These are phyloP conservation scores for Chaenogobius annularis DNA, from an alignment of 2,113 vertebrate species.

Conservation along the genomic window DNA sequence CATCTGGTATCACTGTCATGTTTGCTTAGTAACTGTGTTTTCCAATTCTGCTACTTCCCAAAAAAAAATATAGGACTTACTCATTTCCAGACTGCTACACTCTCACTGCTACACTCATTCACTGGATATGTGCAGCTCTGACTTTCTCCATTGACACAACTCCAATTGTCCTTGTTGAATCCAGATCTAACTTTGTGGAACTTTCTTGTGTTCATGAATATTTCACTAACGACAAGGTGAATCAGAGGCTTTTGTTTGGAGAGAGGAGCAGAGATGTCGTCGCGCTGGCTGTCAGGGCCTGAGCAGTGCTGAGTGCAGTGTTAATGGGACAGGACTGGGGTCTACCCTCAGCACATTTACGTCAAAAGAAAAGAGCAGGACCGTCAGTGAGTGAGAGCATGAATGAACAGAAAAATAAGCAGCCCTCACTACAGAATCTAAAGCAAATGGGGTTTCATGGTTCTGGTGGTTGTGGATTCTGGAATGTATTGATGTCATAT, in stretches of 20 bases:
- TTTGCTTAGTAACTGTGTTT: background rate
- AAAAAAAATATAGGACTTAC: no score
- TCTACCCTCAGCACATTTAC: slow-evolving; percentile 60
- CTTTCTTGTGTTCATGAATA: slow-evolving; percentile 73
- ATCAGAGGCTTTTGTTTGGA: slow-evolving; percentile 71
- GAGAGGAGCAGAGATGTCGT: slow-evolving; percentile 59
- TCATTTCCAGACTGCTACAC: no score
- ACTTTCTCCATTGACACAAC: slow-evolving; percentile 5
- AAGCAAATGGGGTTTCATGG: background rate
- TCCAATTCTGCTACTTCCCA: background rate
- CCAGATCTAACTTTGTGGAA: slow-evolving; percentile 59
- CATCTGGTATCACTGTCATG: background rate
- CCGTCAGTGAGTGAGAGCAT: slow-evolving; percentile 18
- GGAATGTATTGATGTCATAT: background rate
- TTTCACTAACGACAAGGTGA: slow-evolving; percentile 76
- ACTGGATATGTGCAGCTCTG: slow-evolving; percentile 14
- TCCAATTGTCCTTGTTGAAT: slow-evolving; percentile 53
- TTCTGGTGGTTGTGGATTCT: background rate
- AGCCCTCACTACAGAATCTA: slow-evolving; percentile 10
- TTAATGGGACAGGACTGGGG: slow-evolving; percentile 65
- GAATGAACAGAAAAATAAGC: slow-evolving; percentile 52
- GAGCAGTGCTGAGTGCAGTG: slow-evolving; percentile 35
- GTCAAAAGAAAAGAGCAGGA: slow-evolving; percentile 45
- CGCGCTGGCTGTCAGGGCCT: slow-evolving; percentile 59
- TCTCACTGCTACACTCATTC: no score